Base-by-base conservation (phyloP, 2,888 invertebrate genomes). In the Bellardia bayeri region DNA sequence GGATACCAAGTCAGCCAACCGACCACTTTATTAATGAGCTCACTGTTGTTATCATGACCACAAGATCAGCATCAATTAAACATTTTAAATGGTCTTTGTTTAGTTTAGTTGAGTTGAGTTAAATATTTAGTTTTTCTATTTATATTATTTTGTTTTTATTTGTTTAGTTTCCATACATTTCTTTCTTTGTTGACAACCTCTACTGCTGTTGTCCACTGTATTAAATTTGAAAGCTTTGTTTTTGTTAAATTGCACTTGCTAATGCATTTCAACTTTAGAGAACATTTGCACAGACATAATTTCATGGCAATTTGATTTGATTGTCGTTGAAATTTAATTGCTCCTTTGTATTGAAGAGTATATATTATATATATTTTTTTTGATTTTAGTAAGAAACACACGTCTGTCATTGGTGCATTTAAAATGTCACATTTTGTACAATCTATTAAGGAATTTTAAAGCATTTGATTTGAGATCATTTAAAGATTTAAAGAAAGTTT, bases 21-120 rank as follows among this genome's bases (percentile, higher is more conserved):
- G 71, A 83, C 85, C 87, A 87, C 87, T 87, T 87, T 87, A 87
- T 87, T 85, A 85, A 87, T 87, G 85, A 87, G 85, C 82, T 79
- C 85, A 82, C 74, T 75, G 79, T 87, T 79, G 78, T 69, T 87
- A 87, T 87, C 87, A 82, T 75, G 82, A 63, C 63, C 79, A 64
- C 66, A 85, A 85, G 79, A 87, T 87, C 87, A 87, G 82, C 82
- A 85, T 85, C 87, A 87, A 87, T 87, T 87, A 87, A 87, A 87
- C 85, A 87, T 87, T 85, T 79, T 82, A 87, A 87, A 85, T 87
- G 79, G 69, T 84, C 81, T 84, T 87, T 87, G 82, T 79, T 85
- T 54, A 49, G 71, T 72, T 72, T 2, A 68, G 45, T 37, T 76
- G 16, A 37, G 23, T 83, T 71, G 16, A 82, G 51, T 79, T 75